These are phyloP conservation scores for Lacanobia oleracea DNA, from an alignment of 2,888 invertebrate genomes.

Conservation along the genomic window DNA sequence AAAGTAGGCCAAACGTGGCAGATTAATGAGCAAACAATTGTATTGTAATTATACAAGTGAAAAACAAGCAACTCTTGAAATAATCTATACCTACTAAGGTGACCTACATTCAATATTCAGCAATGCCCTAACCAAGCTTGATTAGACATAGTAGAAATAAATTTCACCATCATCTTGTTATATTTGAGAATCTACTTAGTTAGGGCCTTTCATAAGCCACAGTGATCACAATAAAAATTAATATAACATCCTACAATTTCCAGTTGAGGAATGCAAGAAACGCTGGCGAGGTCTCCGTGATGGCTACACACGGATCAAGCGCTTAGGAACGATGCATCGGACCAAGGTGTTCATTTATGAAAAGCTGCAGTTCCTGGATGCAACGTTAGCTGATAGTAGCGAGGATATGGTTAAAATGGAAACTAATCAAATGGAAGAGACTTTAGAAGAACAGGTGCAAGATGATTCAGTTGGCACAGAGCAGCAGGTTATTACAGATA, in stretches of 20 bases:
- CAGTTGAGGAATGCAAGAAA: slow-evolving; percentile 90
- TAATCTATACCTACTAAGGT: neutral
- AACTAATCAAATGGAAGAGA: slow-evolving; percentile 63
- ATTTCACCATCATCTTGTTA: neutral
- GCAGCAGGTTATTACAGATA: slow-evolving; percentile 86
- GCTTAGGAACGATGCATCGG: slow-evolving; percentile 82
- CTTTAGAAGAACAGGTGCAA: slow-evolving; percentile 46
- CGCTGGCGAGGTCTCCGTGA: slow-evolving; percentile 90
- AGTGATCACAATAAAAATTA: neutral
- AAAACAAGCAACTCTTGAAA: neutral
- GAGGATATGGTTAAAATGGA: slow-evolving; percentile 61
- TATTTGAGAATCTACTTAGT: neutral
- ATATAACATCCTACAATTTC: slow-evolving; percentile 60
- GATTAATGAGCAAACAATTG: neutral
- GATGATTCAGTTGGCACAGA: slow-evolving; percentile 67
- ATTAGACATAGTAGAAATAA: neutral
- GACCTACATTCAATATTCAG: neutral
- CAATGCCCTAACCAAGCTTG: neutral
- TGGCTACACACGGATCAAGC: slow-evolving; percentile 88
- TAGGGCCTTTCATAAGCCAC: too few relatives aligned
- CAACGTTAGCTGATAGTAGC: slow-evolving; percentile 66
- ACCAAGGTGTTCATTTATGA: slow-evolving; percentile 81
- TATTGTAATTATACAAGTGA: neutral
- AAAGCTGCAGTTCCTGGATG: slow-evolving; percentile 82
- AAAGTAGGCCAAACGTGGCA: neutral